Evolutionary conservation across 2,797 vertebrate genomes (phyloP), one percentile per base, ranked within the genome.

Genomic region (Aeoliscus strigatus): DNA sequence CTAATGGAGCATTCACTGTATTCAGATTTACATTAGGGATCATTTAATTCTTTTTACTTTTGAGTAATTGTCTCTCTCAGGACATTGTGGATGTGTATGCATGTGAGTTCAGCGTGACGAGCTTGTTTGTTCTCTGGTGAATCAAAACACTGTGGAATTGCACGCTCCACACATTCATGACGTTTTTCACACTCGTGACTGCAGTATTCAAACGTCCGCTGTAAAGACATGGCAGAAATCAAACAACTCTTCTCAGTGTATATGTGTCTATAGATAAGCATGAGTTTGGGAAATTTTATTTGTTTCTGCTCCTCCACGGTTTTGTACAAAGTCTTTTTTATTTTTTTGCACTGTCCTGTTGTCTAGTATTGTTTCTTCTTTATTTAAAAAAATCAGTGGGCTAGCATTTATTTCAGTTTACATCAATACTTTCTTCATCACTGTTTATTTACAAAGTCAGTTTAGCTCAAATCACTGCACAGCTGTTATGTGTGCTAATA

Each of bases 1-100:
- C 51, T 75, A 80, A 79, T 77, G 71, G 60, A 75, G 72, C 67
- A 2, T 66, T 53, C 13, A 16, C 50, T 28, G 29, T 30, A 39
- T 66, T 70, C 51, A 25, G 45, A 55, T 62, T 70, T 59, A 66
- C 62, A 66, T 63, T 42, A 51, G 60, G 46, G 49, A 54, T 14
- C 42, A 40, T 65, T 73, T 66, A 31, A 63, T 68, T 71, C 63
- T 14, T 43, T 66, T 66, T 29, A 67, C 62, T 68, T 37, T 25
- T 24, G n/a, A 58, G 46, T 78, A 78, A 73, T 73, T 69, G 44
- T 23, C 39, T 66, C 63, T 73, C 68, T 3, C 33, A 54, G 61
- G 61, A 52, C 38, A 27, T 11, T 26, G 34, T 15, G 42, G 21
- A 17, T 24, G 54, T 9, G 29, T 18, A 21, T 26, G 30, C 17